Evolutionary conservation across 2,888 invertebrate species (phyloP).

Genomic region (Eupithecia insigniata): DNA sequence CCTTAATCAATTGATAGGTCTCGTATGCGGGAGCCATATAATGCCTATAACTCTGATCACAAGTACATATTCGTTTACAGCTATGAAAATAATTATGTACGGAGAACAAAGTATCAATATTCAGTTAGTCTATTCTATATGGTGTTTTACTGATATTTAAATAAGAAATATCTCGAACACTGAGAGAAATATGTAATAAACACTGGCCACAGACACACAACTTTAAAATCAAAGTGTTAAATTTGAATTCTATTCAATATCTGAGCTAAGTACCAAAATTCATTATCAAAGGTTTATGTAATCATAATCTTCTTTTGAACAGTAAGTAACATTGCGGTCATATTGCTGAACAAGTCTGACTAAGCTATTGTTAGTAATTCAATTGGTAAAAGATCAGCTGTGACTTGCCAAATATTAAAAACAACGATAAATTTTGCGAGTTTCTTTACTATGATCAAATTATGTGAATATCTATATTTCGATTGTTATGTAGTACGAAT

Average conservation of each 20-base stretch:
- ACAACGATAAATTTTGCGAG: conserved; percentile 52
- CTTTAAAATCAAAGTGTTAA: neutral
- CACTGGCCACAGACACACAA: too few relatives aligned
- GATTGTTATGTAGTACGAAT: neutral
- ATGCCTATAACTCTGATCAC: neutral
- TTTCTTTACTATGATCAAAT: conserved; percentile 46
- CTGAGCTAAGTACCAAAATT: neutral
- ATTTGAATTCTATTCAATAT: neutral
- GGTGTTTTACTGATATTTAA: neutral
- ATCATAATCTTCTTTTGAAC: conserved; percentile 34
- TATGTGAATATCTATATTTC: conserved; percentile 25
- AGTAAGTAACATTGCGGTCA: conserved; percentile 17
- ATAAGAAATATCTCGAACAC: neutral
- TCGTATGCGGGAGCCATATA: conserved; percentile 16
- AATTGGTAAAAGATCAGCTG: conserved; percentile 47
- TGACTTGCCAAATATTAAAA: conserved; percentile 53
- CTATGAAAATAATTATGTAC: neutral
- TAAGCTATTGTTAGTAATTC: conserved; percentile 42
- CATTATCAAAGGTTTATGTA: conserved; percentile 16
- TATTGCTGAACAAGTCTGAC: conserved; percentile 31
- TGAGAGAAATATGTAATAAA: too few relatives aligned
- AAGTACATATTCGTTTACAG: neutral
- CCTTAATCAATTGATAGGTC: conserved; percentile 27
- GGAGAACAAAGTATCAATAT: neutral
- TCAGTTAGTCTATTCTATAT: neutral